Base-by-base conservation (phyloP, 1,140 invertebrate species). In the Zaprionus ghesquierei region DNA sequence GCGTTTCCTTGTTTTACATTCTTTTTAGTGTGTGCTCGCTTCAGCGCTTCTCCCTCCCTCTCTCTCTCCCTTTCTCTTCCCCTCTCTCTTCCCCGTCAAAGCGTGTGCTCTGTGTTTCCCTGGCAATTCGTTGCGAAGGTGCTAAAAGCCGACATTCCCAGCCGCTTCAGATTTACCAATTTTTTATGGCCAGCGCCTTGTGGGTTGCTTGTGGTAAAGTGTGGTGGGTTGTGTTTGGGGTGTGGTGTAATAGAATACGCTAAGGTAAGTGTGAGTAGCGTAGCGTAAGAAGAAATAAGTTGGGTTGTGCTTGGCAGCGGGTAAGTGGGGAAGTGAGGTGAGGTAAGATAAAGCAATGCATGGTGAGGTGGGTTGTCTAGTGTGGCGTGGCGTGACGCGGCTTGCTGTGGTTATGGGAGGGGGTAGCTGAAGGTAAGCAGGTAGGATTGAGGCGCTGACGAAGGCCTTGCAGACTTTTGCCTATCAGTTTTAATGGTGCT, bases 111-210 rank as follows among this genome's bases (percentile, higher is more conserved):
- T 20, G 5, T 0, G 58, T 50, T 18, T 44, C 58, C 25, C 58
- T 59, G 15, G 38, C 27, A 41, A 31, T 60, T 49, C 41, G 41
- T 49, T 49, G 29, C 23, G 27, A 49, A 78, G 79, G 75, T 78
- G 79, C 66, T 62, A 72, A 78, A 60, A 64, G 63, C 64, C 41
- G 62, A 68, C 68, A 59, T 54, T 81, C 31, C 33, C 56, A 62
- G 65, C 51, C 61, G 56, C 65, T 41, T 59, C 56, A 70, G 74
- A 56, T 71, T 54, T 59, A 44, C 41, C 75, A 75, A 71, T 75
- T 84, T 75, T 81, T 85, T 69, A 85, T 69, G 58, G 56, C 53
- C 49, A 46, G 65, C 54, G 41, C 4, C 20, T 49, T 50, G 44
- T 49, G 58, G 44, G 44, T 33, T 38, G 35, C 5, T 2, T 41